These are phyloP conservation scores for Drosophila anceps DNA, from an alignment of 2,888 invertebrate genomes.

Conservation along the genomic window DNA sequence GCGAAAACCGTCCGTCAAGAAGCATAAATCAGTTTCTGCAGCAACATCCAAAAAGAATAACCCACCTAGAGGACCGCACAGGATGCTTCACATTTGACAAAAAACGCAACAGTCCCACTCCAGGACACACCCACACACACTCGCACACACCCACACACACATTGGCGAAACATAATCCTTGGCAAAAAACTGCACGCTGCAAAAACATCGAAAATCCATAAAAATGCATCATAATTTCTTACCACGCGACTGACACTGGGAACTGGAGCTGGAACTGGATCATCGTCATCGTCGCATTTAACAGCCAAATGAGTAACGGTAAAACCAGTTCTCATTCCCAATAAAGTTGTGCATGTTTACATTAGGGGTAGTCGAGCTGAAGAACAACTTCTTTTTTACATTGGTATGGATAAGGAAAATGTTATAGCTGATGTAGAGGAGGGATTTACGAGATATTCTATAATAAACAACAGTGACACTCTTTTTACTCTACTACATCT, in stretches of 20 bases:
- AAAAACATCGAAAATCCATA: conserved; percentile 85
- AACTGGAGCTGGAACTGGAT: conserved; percentile 58
- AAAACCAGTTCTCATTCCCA: conserved; percentile 7
- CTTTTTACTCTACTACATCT: too few relatives aligned
- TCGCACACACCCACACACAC: conserved; percentile 36
- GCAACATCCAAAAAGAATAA: conserved; percentile 17
- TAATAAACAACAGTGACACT: too few relatives aligned
- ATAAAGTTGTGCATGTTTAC: neutral
- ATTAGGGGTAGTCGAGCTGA: conserved; percentile 43
- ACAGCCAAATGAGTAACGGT: conserved; percentile 27
- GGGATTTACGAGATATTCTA: too few relatives aligned
- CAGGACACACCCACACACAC: conserved; percentile 36
- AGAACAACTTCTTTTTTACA: neutral
- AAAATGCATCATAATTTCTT: conserved; percentile 85
- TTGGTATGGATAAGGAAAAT: neutral
- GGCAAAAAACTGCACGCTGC: conserved; percentile 62
- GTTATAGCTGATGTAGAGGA: neutral
- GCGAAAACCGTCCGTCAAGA: conserved; percentile 77
- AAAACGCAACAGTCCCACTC: conserved; percentile 34
- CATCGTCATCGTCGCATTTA: conserved; percentile 53
- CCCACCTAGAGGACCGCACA: conserved; percentile 43
- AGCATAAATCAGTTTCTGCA: conserved; percentile 83
- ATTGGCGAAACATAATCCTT: conserved; percentile 71
- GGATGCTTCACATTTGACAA: conserved; percentile 73
- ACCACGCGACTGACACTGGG: conserved; percentile 48